Evolutionary conservation across 2,113 vertebrate species (phyloP), one percentile per base, ranked within the genome.

Genomic region (Chroicocephalus ridibundus): DNA sequence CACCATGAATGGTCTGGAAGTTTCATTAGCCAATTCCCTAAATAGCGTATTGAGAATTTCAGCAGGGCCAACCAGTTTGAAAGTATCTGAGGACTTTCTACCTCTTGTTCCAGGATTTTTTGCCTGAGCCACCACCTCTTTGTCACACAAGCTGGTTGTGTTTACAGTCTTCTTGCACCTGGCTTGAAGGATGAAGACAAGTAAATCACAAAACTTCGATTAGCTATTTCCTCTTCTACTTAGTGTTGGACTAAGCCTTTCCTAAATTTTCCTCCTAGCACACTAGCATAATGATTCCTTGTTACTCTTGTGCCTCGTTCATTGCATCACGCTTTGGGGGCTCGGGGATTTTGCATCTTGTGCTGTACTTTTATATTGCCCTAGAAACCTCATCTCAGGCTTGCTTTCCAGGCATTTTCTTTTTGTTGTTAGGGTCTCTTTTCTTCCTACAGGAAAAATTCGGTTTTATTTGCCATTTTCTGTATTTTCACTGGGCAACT

Each of bases 321-420:
- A 69, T 95, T 82, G 85, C 82, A n/a, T 94, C 79, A 91, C 0
- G 0, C 70, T 94, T 64, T 34, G 4, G 94, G 90, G 71, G 74
- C 70, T 88, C 69, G 58, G 92, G 78, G 90, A 93, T 74, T 93
- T 95, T 85, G 44, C 54, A 69, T 96, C 61, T 95, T 79, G 31
- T 65, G 14, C 70, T 95, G 34, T 80, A 46, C 82, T 95, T 72
- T 90, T 19, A 44, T 87, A 93, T 82, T 82, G 78, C 82, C 75
- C 78, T 96, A 93, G 92, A 96, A 97, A 94, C 49, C 66, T 82
- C 54, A 65, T 90, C 85, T 88, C 38, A 78, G 83, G 66, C 83
- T 86, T 8, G 0, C 69, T 97, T 94, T 96, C 83, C 84, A 91
- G 58, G 78, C 90, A 80, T 75, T 93, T 93, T 90, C 34, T 82